A percentile compares a stretch with the other conserved stretches of the same genome.
Conservation (phyloP, 2,888 invertebrate species). For the Rotaria macrura region DNA sequence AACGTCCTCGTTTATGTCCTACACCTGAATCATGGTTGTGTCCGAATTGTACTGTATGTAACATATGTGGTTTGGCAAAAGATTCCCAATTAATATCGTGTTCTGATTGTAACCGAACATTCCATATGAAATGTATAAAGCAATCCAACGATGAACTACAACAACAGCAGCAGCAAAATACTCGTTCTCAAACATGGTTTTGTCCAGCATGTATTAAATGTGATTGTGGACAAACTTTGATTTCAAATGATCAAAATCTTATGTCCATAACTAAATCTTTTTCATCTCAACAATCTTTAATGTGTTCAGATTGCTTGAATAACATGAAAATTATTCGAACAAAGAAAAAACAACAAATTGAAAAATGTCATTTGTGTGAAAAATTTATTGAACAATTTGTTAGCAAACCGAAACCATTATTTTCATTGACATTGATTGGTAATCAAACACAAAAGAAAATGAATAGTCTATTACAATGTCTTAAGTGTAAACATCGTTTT, state of each 20-base stretch:
- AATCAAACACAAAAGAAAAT: background rate
- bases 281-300: background rate
- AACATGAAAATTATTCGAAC: background rate
- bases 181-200: background rate
- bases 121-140: conserved; percentile 30
- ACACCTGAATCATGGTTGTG: conserved; percentile 15
- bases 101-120: conserved; percentile 21
- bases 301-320: background rate
- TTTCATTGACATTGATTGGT: too few relatives aligned
- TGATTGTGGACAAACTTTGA: conserved; percentile 1
- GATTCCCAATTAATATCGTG: conserved; percentile 1
- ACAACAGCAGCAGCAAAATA: background rate
- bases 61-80: conserved; percentile 37
- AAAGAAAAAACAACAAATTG: background rate
- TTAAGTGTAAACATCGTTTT: conserved; percentile 48
- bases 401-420: background rate
- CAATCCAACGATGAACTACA: background rate
- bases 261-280: background rate
- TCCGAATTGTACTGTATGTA: conserved; percentile 33
- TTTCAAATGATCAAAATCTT: background rate
- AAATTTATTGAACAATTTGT: background rate
- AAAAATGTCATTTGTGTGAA: conserved; percentile 18
- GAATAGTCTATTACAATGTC: conserved; percentile 42
- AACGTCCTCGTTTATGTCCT: conserved; percentile 39
- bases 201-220: conserved; percentile 19